Conservation (phyloP, 2,888 invertebrate genomes). For the Amiota communis region DNA sequence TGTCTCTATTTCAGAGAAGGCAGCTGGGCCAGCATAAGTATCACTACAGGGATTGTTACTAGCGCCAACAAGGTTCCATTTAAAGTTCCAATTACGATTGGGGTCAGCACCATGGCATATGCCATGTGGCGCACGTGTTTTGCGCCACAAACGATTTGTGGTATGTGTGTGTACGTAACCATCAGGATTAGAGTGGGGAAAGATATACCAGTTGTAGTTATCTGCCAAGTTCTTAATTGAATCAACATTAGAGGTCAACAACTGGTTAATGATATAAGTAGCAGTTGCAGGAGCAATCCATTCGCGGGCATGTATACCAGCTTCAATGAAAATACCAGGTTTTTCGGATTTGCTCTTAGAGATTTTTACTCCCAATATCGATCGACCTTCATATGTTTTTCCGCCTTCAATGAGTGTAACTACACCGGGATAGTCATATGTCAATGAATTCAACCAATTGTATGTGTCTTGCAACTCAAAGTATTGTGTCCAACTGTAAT, state of each 20-base stretch:
- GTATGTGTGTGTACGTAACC: constrained; percentile 82
- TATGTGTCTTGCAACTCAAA: constrained; percentile 74
- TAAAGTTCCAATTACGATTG: constrained; percentile 79
- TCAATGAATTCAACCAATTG: constrained; percentile 75
- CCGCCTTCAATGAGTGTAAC: constrained; percentile 75
- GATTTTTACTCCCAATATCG: constrained; percentile 77
- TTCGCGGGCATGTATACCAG: constrained; percentile 83
- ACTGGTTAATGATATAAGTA: constrained; percentile 78
- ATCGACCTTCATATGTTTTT: constrained; percentile 76
- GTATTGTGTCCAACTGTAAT: constrained; percentile 67
- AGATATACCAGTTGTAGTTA: constrained; percentile 82
- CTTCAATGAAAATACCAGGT: constrained; percentile 77
- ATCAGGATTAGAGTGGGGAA: constrained; percentile 85
- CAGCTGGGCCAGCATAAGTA: constrained; percentile 75
- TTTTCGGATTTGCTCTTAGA: constrained; percentile 73
- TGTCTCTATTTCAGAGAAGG: constrained; percentile 77
- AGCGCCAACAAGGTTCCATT: constrained; percentile 77
- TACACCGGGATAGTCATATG: constrained; percentile 72
- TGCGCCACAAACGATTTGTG: constrained; percentile 78
- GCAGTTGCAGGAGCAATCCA: constrained; percentile 81
- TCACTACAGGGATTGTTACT: constrained; percentile 72
- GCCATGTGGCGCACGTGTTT: constrained; percentile 76
- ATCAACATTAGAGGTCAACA: constrained; percentile 76
- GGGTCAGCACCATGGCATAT: constrained; percentile 78
- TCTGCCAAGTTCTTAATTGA: constrained; percentile 75